phyloP scores from a whole-genome alignment of 1,140 invertebrate genomes.

The Microvelia longipes region DNA sequence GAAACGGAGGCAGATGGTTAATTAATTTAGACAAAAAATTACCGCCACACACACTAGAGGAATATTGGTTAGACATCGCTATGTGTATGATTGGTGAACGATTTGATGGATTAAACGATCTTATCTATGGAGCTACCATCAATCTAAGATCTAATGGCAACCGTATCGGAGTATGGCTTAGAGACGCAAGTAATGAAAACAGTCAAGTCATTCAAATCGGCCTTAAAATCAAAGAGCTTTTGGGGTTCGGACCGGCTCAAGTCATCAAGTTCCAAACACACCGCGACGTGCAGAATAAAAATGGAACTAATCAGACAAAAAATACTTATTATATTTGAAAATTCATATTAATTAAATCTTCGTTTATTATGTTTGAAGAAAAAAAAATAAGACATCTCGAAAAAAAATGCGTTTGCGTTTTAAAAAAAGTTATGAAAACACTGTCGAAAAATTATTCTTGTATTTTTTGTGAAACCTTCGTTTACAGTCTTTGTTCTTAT shows the following conservation, averaged over 20 bases:
- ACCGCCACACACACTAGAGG: slow-evolving; percentile 62
- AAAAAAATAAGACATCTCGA: neutral
- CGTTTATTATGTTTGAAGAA: too few relatives aligned
- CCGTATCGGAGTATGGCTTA: slow-evolving; percentile 87
- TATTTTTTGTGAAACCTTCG: too few relatives aligned
- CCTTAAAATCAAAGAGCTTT: slow-evolving; percentile 10
- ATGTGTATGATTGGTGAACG: slow-evolving; percentile 90
- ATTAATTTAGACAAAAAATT: slow-evolving; percentile 68
- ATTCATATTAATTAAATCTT: too few relatives aligned
- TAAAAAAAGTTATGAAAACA: too few relatives aligned
- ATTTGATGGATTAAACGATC: slow-evolving; percentile 75
- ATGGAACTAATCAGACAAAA: slow-evolving; percentile 1
- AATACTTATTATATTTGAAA: slow-evolving; percentile 9
- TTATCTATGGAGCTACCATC: slow-evolving; percentile 88
- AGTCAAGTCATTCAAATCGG: slow-evolving; percentile 8
- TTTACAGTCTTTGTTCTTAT: too few relatives aligned
- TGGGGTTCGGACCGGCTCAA: slow-evolving; percentile 7
- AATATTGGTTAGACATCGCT: slow-evolving; percentile 83
- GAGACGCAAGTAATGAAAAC: slow-evolving; percentile 7
- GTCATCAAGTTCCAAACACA: slow-evolving; percentile 8
- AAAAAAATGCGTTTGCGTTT: too few relatives aligned
- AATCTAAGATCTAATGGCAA: slow-evolving; percentile 79
- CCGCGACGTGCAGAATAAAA: slow-evolving; percentile 7
- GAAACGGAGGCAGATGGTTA: slow-evolving; percentile 84
- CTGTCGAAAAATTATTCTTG: too few relatives aligned